These are phyloP conservation scores for Ovis aries DNA, from an alignment of 2,113 vertebrate species.

Conservation along the genomic window ARS-UI_Ramb_v3.0 NC_056063.1:84747501-84748000, in stretches of 20 bases:
- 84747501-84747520: too few species aligned
- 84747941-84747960: neutral
- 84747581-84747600: rapidly evolving
- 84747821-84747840: neutral
- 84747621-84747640: neutral
- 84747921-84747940: rapidly evolving
- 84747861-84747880: rapidly evolving
- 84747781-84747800: neutral
- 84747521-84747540: neutral
- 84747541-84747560: neutral
- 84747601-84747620: rapidly evolving
- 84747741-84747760: neutral
- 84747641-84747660: neutral
- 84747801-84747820: neutral
- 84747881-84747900: neutral
- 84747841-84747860: neutral
- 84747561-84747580: neutral
- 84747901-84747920: rapidly evolving
- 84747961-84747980: too few species aligned
- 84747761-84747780: neutral
- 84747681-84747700: neutral
- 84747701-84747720: rapidly evolving
- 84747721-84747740: neutral
- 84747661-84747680: rapidly evolving
- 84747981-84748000: neutral